Base-by-base conservation (phyloP, 2,888 invertebrate species). In the Molanna angustata region DNA sequence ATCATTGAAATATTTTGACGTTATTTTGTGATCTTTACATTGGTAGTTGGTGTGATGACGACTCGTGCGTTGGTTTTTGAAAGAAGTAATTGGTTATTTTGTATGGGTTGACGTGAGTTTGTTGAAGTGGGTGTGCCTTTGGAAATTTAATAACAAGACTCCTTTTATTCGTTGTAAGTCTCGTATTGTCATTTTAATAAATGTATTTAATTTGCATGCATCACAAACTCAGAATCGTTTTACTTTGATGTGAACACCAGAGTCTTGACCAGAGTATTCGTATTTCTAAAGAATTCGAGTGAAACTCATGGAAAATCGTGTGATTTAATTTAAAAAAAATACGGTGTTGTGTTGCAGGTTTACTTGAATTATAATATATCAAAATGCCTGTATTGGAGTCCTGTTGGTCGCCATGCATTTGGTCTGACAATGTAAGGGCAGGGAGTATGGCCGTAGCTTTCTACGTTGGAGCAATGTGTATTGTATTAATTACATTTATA, bases 391-490 rank as follows among this genome's bases (percentile, higher is more conserved):
- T 86, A 11, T 64, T 92, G 49, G 76, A 84, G 63, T 86, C 90
- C 0, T 93, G 90, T 68, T 93, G 93, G 92, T 88, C 91, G 4
- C 93, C 93, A 53, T 88, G 86, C 64, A 86, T 93, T 64, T 93
- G 91, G 88, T 85, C 88, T 35, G 84, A 88, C 53, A 82, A 82
- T 63, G 80, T 91, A 3, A 87, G 85, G 67, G 79, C 81, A 21
- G 92, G 90, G 7, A 86, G 87, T 64, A 82, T 82, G 64, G 86
- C 86, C 1, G 86, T 93, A 53, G 90, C 90, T 0, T 83, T 80
- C 18, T 94, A 94, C 64, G 87, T 91, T 1, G 78, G 82, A 21
- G 85, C 90, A 1, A 72, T 88, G 64, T 85, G 89, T 58, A 63
- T 89, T 20, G 79, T 92, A 11, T 66, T 89, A 0, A 90, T 91